Percentiles rank a stretch among this genome's conserved stretches.
Conservation (phyloP, 1,140 invertebrate species). For the Heliconius nattereri region DNA sequence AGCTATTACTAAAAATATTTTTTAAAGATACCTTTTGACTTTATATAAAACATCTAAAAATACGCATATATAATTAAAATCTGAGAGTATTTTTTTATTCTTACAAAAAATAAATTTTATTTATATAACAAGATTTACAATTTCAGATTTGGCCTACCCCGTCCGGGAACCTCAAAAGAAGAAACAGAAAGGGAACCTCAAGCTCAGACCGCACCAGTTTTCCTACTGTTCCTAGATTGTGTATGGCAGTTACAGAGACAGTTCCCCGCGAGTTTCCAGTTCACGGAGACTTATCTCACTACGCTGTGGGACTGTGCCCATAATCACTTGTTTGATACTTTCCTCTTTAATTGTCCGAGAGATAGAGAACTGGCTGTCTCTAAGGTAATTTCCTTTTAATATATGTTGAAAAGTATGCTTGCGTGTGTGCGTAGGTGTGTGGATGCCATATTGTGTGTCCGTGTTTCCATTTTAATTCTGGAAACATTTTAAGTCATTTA, state of each 20-base stretch:
- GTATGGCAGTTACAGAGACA: constrained; percentile 95
- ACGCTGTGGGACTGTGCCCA: constrained; percentile 94
- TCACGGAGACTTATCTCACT: constrained; percentile 95
- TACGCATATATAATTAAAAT: too few species aligned
- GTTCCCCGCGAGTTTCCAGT: constrained; percentile 94
- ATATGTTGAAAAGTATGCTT: too few species aligned
- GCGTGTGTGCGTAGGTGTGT: too few species aligned
- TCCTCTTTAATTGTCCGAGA: constrained; percentile 92
- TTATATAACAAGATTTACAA: neutral
- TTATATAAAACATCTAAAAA: too few species aligned
- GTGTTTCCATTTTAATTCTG: too few species aligned
- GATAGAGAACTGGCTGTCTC: constrained; percentile 84
- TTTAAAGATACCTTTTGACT: too few species aligned
- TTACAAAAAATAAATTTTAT: too few species aligned
- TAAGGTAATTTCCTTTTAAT: constrained; percentile 48
- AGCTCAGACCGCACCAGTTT: constrained; percentile 88
- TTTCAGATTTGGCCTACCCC: constrained; percentile 63
- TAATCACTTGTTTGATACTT: constrained; percentile 94
- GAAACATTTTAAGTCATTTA: neutral
- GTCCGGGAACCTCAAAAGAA: constrained; percentile 54
- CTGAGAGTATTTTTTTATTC: too few species aligned
- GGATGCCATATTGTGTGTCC: too few species aligned
- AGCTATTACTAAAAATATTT: too few species aligned
- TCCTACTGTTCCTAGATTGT: constrained; percentile 95
- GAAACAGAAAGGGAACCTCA: constrained; percentile 42